A percentile compares a stretch with the other conserved stretches of the same genome.
These are phyloP conservation scores for Acromyrmex charruanus DNA, from an alignment of 1,140 invertebrate genomes.

Conservation along the genomic window DNA sequence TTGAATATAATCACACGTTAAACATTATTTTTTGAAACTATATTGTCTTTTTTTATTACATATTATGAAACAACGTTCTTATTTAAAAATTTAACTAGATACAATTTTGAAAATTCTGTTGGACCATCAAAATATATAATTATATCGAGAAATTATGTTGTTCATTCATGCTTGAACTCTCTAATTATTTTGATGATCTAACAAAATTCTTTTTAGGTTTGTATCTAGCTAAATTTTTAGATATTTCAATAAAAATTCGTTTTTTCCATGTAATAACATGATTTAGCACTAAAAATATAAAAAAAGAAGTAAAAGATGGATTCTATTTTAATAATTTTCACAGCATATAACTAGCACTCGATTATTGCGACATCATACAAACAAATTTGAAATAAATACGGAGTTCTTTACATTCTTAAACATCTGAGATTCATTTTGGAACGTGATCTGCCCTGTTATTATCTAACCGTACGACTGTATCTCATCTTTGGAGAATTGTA, in stretches of 20 bases:
- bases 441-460: conserved; percentile 41
- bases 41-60: background rate
- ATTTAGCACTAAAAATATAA: background rate
- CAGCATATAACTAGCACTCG: background rate
- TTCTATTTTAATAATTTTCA: background rate
- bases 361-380: background rate
- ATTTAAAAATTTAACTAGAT: no score
- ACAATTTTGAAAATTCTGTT: no score
- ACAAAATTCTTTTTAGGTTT: no score
- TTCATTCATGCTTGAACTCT: no score
- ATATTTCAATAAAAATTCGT: no score
- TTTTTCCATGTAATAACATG: no score
- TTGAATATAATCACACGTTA: background rate
- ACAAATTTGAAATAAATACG: background rate
- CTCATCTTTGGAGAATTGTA: conserved; percentile 59
- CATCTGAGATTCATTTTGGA: conserved; percentile 33
- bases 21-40: conserved; percentile 5
- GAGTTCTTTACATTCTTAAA: background rate
- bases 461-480: conserved; percentile 22
- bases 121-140: no score
- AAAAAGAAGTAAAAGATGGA: background rate
- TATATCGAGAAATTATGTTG: no score
- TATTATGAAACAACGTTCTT: no score
- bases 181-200: no score
- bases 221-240: no score